Percentiles rank a stretch among this genome's conserved stretches.
phyloP scores from a whole-genome alignment of 30 jellyfish, hydroid and myxozoan species.

The Phacellophora camtschatica region DNA sequence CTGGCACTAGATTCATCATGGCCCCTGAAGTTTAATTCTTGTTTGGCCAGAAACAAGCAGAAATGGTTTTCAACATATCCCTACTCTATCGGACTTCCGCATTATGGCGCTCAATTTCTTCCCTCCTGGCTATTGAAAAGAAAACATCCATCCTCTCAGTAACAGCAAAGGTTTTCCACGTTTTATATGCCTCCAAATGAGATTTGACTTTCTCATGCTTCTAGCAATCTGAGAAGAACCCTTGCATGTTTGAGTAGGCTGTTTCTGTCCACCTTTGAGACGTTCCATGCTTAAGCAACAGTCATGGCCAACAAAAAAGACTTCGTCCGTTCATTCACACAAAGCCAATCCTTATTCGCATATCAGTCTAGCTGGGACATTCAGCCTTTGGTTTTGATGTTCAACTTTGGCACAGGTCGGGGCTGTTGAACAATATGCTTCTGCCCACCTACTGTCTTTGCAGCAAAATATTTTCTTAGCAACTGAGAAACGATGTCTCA shows the following conservation, averaged over 20 bases:
- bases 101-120: slow-evolving; percentile 30
- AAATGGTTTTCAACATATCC: slow-evolving; percentile 16
- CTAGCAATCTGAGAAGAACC: slow-evolving; percentile 9
- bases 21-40: slow-evolving; percentile 35
- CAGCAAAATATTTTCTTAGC: background rate
- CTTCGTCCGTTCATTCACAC: slow-evolving; percentile 10
- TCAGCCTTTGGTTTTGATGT: background rate
- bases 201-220: slow-evolving; percentile 34
- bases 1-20: slow-evolving; percentile 40
- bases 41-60: background rate
- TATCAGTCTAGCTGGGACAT: slow-evolving; percentile 31
- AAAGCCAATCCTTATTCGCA: slow-evolving; percentile 5
- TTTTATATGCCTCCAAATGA: slow-evolving; percentile 23
- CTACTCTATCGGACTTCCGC: slow-evolving; percentile 37
- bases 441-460: slow-evolving; percentile 34
- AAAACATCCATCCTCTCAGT: slow-evolving; percentile 31
- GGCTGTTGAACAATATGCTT: slow-evolving; percentile 1
- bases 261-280: slow-evolving; percentile 57
- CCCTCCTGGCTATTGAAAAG: slow-evolving; percentile 33
- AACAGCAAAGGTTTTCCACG: slow-evolving; percentile 23
- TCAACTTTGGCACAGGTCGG: background rate
- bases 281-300: slow-evolving; percentile 26
- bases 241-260: slow-evolving; percentile 33
- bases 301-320: slow-evolving; percentile 60
- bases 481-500: slow-evolving; percentile 2